phyloP scores from a whole-genome alignment of 2,113 vertebrate genomes.

The Amphiprion ocellaris region DNA sequence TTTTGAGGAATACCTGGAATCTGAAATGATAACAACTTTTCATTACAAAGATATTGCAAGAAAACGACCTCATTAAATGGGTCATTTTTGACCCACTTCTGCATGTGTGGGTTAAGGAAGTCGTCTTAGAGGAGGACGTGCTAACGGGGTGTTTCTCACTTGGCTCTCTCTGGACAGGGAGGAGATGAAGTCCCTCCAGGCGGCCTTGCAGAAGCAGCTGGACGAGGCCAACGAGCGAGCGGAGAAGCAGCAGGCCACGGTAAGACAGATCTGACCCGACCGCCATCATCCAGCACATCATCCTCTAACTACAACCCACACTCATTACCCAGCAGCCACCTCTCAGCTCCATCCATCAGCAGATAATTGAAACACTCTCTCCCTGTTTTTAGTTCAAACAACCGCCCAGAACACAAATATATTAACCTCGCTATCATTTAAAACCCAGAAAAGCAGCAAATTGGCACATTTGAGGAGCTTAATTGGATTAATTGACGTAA shows the following conservation, averaged over 20 bases:
- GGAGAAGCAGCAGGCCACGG: conserved; percentile 96
- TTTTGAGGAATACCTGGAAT: no score
- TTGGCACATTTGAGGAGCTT: neutral
- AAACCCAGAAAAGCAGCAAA: conserved; percentile 3
- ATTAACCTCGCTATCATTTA: neutral
- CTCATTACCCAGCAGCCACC: conserved; percentile 69
- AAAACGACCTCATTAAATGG: no score
- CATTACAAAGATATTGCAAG: no score
- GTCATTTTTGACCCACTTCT: no score
- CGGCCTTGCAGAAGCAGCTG: conserved; percentile 95
- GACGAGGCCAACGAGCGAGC: conserved; percentile 94
- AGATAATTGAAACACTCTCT: conserved; percentile 55
- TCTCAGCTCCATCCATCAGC: conserved; percentile 25
- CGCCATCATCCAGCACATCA: conserved; percentile 37
- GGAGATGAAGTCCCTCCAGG: conserved; percentile 98
- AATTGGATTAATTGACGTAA: neutral
- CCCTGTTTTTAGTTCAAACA: neutral
- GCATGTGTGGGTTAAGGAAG: conserved; percentile 7
- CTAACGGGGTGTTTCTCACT: conserved; percentile 72
- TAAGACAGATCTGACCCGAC: conserved; percentile 84
- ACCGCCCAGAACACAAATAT: neutral
- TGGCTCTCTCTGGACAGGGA: conserved; percentile 85
- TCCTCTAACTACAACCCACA: conserved; percentile 52
- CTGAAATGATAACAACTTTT: no score
- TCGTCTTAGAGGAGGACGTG: conserved; percentile 39